These are phyloP conservation scores for Siderastrea siderea DNA, from an alignment of 92 coral and sea anemone species.

Conservation along the genomic window DNA sequence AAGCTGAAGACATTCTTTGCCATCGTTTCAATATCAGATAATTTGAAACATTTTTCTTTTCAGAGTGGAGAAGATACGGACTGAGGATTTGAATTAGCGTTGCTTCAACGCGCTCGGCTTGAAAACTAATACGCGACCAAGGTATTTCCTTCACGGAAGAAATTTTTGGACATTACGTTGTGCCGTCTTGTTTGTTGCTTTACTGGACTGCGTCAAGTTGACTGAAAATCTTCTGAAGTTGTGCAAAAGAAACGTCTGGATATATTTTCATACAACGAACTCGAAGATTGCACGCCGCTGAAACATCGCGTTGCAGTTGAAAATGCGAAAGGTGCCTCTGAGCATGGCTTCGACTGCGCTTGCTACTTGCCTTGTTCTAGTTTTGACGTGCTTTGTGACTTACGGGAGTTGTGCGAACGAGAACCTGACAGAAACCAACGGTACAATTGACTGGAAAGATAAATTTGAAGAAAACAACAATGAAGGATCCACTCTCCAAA, in stretches of 20 bases:
- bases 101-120: too few relatives aligned
- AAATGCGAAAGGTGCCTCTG: neutral
- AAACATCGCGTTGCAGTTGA: neutral
- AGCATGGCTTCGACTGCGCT: constrained; percentile 9
- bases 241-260: neutral
- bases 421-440: neutral
- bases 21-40: neutral
- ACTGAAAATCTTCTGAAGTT: neutral
- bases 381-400: constrained; percentile 10
- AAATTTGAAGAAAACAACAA: constrained; percentile 1
- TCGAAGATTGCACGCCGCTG: neutral
- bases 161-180: neutral
- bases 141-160: neutral
- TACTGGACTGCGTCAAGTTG: neutral
- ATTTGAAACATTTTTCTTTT: neutral
- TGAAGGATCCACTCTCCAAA: constrained; percentile 35
- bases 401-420: neutral
- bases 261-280: neutral
- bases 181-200: neutral
- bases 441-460: constrained; percentile 27
- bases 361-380: neutral
- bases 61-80: constrained; percentile 15
- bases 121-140: too few relatives aligned
- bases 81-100: neutral
- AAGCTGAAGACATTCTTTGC: neutral